Percentiles rank a stretch among this genome's conserved stretches.
Evolutionary conservation across 2,113 vertebrate genomes (phyloP).

Genomic region (Nothocercus nigrocapillus): DNA sequence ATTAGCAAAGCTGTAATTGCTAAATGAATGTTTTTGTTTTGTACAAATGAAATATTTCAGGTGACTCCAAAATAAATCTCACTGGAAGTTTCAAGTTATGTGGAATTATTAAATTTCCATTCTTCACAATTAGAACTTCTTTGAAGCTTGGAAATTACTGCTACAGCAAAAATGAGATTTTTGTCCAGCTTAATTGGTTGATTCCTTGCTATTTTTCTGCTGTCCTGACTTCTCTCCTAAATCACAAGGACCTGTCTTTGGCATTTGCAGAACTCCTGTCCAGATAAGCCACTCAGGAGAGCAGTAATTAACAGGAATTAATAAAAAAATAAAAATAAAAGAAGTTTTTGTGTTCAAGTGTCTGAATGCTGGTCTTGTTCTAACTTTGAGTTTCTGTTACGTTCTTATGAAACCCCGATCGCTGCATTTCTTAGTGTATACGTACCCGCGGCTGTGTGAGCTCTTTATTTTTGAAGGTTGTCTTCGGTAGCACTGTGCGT

Average conservation of each 20-base stretch:
- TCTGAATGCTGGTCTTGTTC: background rate
- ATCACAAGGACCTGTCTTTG: background rate
- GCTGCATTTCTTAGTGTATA: background rate
- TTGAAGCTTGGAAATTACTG: background rate
- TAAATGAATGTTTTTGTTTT: accelerated
- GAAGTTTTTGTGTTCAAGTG: background rate
- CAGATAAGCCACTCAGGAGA: background rate
- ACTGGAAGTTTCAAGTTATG: background rate
- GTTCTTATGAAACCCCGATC: background rate
- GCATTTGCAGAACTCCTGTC: background rate
- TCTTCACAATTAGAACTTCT: background rate
- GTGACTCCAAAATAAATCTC: background rate
- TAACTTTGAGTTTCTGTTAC: background rate
- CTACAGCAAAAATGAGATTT: background rate
- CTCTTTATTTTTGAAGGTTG: background rate
- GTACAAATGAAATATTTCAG: background rate
- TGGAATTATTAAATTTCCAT: background rate
- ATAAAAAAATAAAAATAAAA: background rate
- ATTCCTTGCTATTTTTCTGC: background rate
- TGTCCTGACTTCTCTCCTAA: background rate
- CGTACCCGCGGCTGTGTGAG: background rate
- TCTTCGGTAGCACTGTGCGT: background rate
- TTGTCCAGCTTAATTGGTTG: background rate
- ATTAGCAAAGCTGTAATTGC: background rate
- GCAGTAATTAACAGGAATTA: background rate